A percentile compares a stretch with the other conserved stretches of the same genome.
phyloP scores from a whole-genome alignment of 2,797 vertebrate genomes.

The Melanitta fusca region DNA sequence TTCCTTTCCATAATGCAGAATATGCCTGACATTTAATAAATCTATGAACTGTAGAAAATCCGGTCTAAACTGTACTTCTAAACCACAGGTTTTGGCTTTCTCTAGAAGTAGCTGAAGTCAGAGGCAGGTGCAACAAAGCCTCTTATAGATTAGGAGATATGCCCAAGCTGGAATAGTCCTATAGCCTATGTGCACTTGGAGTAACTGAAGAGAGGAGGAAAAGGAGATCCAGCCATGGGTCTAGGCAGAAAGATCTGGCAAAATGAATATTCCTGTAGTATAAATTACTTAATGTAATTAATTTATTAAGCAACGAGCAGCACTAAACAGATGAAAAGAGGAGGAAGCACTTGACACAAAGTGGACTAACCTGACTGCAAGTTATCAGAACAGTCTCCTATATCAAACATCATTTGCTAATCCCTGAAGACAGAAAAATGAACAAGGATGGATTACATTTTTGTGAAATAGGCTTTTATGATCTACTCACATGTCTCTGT shows the following conservation, averaged over 20 bases:
- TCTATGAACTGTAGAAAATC: neutral
- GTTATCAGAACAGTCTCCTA: neutral
- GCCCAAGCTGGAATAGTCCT: neutral
- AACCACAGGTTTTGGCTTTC: neutral
- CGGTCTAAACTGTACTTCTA: neutral
- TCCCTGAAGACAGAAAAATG: neutral
- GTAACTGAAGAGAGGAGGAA: neutral
- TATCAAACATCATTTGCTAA: neutral
- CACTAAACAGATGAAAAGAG: neutral
- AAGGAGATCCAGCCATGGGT: neutral
- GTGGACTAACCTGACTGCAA: neutral
- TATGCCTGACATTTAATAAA: neutral
- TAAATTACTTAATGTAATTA: neutral
- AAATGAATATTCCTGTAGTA: fast-evolving
- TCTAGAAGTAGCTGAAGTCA: neutral
- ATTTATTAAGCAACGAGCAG: neutral
- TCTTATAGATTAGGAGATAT: neutral
- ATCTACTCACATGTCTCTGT: neutral
- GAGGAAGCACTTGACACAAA: neutral
- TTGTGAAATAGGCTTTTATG: neutral
- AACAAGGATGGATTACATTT: neutral
- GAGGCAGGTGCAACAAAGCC: neutral
- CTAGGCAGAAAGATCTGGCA: neutral
- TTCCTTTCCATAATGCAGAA: neutral
- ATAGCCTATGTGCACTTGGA: neutral